These are phyloP conservation scores for Sciurus carolinensis DNA, from an alignment of 2,797 vertebrate genomes.

Conservation along the genomic window DNA sequence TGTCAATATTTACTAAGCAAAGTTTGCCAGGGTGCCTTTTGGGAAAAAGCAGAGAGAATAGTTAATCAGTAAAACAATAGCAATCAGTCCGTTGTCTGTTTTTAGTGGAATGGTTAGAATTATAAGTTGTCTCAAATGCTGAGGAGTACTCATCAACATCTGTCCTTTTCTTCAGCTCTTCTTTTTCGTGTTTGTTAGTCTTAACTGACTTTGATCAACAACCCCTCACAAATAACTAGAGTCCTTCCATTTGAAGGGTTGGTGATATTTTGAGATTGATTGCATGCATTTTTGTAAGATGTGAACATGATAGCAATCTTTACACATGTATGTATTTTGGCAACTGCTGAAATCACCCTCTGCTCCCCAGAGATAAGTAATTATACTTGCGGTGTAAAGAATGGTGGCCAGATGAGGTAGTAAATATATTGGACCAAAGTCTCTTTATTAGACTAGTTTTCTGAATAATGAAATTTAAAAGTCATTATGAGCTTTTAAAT, in stretches of 20 bases:
- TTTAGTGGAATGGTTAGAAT: slow-evolving; percentile 88
- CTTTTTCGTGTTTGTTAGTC: slow-evolving; percentile 83
- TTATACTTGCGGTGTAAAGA: slow-evolving; percentile 76
- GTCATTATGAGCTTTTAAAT: slow-evolving; percentile 21
- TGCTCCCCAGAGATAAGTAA: slow-evolving; percentile 65
- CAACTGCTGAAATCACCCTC: slow-evolving; percentile 77
- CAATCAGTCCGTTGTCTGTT: slow-evolving; percentile 89
- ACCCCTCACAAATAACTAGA: slow-evolving; percentile 64
- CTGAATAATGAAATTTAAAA: slow-evolving; percentile 75
- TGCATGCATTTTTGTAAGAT: slow-evolving; percentile 56
- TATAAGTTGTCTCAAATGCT: slow-evolving; percentile 84
- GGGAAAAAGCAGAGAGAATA: slow-evolving; percentile 88
- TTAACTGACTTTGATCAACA: slow-evolving; percentile 81
- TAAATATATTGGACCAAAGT: slow-evolving; percentile 66
- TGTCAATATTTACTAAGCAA: slow-evolving; percentile 94
- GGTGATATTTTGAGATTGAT: slow-evolving; percentile 81
- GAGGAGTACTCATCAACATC: slow-evolving; percentile 85
- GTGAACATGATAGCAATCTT: slow-evolving; percentile 78
- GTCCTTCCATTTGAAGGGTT: slow-evolving; percentile 75
- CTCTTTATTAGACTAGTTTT: slow-evolving; percentile 73
- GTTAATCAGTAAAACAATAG: slow-evolving; percentile 92
- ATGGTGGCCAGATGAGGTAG: slow-evolving; percentile 76
- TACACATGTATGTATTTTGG: slow-evolving; percentile 65
- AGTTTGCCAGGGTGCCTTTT: slow-evolving; percentile 88
- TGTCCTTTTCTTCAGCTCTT: slow-evolving; percentile 84